phyloP scores from a whole-genome alignment of 2,113 vertebrate genomes.

The Pycnonotus jocosus region DNA sequence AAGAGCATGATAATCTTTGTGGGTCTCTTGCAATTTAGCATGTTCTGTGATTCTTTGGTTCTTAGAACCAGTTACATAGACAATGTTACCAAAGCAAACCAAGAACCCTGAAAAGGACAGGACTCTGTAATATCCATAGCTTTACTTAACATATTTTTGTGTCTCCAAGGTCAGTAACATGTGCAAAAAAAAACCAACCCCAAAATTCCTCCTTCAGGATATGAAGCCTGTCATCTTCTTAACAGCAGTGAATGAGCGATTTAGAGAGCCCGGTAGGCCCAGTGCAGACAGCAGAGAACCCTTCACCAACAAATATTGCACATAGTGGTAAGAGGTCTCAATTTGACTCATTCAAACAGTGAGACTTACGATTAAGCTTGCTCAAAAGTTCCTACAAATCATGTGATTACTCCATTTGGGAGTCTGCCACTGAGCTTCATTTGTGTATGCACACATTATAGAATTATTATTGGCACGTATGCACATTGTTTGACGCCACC shows the following conservation, averaged over 20 bases:
- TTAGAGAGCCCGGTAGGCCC: background rate
- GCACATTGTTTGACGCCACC: background rate
- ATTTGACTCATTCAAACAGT: background rate
- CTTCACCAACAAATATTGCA: background rate
- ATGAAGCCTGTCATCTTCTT: background rate
- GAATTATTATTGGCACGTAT: background rate
- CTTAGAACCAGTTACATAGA: background rate
- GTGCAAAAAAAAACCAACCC: background rate
- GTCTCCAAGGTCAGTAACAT: background rate
- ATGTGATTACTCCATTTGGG: background rate
- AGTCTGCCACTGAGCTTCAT: background rate
- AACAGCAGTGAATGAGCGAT: background rate
- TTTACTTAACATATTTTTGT: background rate
- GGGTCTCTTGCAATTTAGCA: background rate
- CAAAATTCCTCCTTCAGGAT: background rate
- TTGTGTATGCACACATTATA: background rate
- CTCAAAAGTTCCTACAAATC: background rate
- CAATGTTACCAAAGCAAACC: background rate
- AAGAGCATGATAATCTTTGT: too few relatives aligned
- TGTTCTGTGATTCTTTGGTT: background rate
- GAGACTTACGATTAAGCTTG: background rate
- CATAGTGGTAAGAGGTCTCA: background rate
- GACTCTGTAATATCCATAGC: fast-evolving
- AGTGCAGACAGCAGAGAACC: background rate
- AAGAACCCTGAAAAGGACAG: background rate